Percentiles rank a stretch among this genome's conserved stretches.
phyloP scores from a whole-genome alignment of 2,113 vertebrate genomes.

The Patagioenas fasciata region DNA sequence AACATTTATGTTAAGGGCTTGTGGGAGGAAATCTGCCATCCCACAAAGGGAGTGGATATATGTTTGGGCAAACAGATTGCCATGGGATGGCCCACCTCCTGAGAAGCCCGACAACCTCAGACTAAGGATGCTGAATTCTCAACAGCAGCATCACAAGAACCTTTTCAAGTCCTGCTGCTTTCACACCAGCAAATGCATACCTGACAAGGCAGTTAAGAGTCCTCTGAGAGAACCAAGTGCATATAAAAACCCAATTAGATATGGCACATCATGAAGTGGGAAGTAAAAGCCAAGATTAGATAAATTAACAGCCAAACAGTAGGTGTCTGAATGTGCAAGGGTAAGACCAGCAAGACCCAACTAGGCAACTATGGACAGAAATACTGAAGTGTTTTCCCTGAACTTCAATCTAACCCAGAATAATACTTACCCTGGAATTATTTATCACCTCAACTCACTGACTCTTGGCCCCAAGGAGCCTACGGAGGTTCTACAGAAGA shows the following conservation, averaged over 20 bases:
- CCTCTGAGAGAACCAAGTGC: background rate
- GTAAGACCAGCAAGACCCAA: background rate
- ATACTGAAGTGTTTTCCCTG: background rate
- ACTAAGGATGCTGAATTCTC: background rate
- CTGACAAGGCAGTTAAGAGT: background rate
- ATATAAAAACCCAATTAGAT: background rate
- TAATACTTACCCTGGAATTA: background rate
- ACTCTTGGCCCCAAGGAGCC: background rate
- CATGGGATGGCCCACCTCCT: background rate
- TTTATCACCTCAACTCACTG: background rate
- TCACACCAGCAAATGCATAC: background rate
- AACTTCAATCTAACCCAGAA: background rate
- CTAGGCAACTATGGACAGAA: background rate
- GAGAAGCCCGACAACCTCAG: background rate
- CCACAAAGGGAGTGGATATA: background rate
- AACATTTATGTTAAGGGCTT: background rate
- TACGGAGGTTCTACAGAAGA: background rate
- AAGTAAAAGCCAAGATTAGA: background rate
- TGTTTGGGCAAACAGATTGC: background rate
- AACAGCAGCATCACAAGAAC: background rate
- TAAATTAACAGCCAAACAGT: background rate
- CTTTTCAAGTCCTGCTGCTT: background rate
- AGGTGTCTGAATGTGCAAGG: background rate
- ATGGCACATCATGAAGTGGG: background rate
- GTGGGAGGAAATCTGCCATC: background rate